phyloP scores from a whole-genome alignment of 2,113 vertebrate species.

The Pelecanus crispus region DNA sequence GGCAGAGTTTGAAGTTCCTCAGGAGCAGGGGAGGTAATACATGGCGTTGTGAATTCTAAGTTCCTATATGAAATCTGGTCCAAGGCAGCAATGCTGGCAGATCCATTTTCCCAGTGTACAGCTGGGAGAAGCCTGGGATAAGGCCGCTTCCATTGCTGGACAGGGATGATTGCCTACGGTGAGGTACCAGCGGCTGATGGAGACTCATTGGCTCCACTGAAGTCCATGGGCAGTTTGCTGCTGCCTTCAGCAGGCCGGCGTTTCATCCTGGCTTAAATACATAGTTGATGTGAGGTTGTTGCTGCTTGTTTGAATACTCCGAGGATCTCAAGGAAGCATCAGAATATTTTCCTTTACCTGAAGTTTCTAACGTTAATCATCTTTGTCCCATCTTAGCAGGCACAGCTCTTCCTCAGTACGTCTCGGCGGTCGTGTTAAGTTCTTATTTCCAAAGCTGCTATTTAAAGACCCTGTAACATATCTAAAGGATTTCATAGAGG shows the following conservation, averaged over 20 bases:
- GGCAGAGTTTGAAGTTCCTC: background rate
- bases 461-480: background rate
- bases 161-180: background rate
- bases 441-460: background rate
- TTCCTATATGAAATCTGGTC: background rate
- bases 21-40: background rate
- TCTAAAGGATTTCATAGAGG: background rate
- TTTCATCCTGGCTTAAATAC: background rate
- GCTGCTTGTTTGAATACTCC: background rate
- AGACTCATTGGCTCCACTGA: background rate
- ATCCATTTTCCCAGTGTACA: background rate
- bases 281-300: background rate
- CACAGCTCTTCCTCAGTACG: background rate
- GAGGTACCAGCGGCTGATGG: background rate
- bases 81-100: background rate
- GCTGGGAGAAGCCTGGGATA: background rate
- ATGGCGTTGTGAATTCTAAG: background rate
- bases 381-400: background rate
- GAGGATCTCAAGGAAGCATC: background rate
- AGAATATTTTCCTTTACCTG: background rate
- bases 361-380: background rate
- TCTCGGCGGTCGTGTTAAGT: background rate
- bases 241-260: background rate
- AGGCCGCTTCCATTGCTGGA: background rate
- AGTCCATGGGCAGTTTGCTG: background rate